Evolutionary conservation across 2,888 invertebrate genomes (phyloP).

Genomic region (Lobophora halterata): DNA sequence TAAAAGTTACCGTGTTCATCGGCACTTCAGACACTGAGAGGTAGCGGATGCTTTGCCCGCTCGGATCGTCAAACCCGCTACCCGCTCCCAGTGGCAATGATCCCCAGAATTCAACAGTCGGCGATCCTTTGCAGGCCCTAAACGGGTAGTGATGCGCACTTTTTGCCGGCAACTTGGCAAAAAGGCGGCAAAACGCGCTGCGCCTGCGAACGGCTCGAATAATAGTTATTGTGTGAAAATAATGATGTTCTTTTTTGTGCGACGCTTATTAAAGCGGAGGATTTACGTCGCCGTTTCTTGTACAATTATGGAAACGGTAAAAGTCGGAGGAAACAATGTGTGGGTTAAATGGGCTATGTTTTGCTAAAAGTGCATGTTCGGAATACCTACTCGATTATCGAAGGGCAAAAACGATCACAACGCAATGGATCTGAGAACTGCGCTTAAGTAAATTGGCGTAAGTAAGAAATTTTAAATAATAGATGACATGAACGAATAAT

Average conservation of each 20-base stretch:
- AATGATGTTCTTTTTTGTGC: conserved; percentile 33
- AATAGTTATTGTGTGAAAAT: conserved; percentile 36
- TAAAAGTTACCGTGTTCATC: too few relatives aligned
- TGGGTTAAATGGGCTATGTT: neutral
- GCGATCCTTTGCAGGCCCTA: conserved; percentile 54
- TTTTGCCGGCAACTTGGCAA: conserved; percentile 59
- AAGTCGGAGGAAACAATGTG: neutral
- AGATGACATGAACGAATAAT: too few relatives aligned
- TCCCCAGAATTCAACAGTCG: conserved; percentile 46
- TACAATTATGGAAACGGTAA: conserved; percentile 17
- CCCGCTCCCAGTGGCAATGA: conserved; percentile 37
- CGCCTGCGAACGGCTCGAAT: conserved; percentile 31
- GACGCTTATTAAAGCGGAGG: conserved; percentile 28
- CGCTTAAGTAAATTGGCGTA: too few relatives aligned
- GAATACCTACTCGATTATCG: too few relatives aligned
- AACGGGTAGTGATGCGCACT: conserved; percentile 62
- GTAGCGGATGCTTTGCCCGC: neutral
- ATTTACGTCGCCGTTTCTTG: conserved; percentile 15
- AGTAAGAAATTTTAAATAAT: too few relatives aligned
- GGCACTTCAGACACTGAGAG: too few relatives aligned
- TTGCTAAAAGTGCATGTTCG: too few relatives aligned
- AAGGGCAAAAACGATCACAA: too few relatives aligned
- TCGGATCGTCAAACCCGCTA: neutral
- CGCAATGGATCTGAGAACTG: too few relatives aligned
- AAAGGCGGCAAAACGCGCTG: conserved; percentile 53